Base-by-base conservation (phyloP, 37 sponge, comb jelly and placozoan species). In the Beroe ovata region DNA sequence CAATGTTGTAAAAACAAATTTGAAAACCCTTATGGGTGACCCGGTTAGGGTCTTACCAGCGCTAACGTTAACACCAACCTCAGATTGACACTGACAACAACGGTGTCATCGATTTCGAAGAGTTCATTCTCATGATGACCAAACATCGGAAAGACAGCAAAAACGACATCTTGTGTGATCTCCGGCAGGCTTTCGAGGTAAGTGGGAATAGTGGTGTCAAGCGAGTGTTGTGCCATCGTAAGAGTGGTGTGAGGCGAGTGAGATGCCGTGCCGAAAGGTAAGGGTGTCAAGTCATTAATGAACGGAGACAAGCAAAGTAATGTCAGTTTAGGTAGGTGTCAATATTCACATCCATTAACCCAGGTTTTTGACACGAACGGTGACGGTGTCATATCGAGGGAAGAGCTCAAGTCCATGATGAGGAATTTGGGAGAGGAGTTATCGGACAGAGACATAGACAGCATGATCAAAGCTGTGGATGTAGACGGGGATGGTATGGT, bases 31-130 rank as follows among this genome's bases (percentile, higher is more conserved):
- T n/a, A n/a, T n/a, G n/a, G n/a, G n/a, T n/a, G n/a, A n/a, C n/a
- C n/a, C n/a, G n/a, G n/a, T n/a, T n/a, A n/a, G n/a, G n/a, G n/a
- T n/a, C n/a, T n/a, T n/a, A n/a, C n/a, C n/a, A n/a, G n/a, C n/a
- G n/a, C n/a, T n/a, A n/a, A n/a, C n/a, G n/a, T n/a, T n/a, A n/a
- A n/a, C n/a, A n/a, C n/a, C n/a, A n/a, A n/a, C n/a, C n/a, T 62
- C 38, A 77, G 84, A 77, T 77, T 36, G 84, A 77, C 47, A 40
- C 84, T 6, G 84, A 77, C 28, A 77, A 77, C 33, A 41, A 77
- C 28, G 84, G 84, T 4, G 84, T 77, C 2, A 77, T 77, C 26
- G 84, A 77, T 40, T 77, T 77, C 33, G 84, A 42, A 40, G 84
- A 77, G 23, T 77, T 77, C 38, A 21, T 77, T 32, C 42, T 21